Evolutionary conservation across 2,888 invertebrate species (phyloP).

Genomic region (Halictus ligatus): DNA sequence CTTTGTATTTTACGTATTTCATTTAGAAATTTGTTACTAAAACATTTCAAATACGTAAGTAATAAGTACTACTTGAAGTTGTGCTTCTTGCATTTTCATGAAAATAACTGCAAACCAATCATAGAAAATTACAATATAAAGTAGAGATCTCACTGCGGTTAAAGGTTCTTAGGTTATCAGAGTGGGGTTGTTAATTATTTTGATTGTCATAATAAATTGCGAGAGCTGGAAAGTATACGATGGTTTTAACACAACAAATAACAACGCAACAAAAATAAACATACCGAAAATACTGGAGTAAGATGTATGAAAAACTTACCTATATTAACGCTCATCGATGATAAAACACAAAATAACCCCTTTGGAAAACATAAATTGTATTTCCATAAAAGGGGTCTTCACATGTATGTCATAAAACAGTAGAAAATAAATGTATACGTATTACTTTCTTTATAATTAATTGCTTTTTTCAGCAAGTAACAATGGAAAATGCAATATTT

Average conservation of each 20-base stretch:
- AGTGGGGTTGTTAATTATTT: neutral
- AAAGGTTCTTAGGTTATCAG: neutral
- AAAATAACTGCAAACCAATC: neutral
- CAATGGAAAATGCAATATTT: constrained; percentile 19
- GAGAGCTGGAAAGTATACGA: neutral
- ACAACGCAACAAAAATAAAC: neutral
- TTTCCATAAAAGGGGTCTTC: constrained; percentile 26
- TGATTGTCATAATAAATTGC: neutral
- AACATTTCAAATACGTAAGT: neutral
- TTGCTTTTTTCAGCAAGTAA: neutral
- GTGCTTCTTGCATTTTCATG: neutral
- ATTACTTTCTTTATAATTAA: constrained; percentile 3
- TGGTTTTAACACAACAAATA: constrained; percentile 9
- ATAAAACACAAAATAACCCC: constrained; percentile 19
- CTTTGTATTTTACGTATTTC: neutral
- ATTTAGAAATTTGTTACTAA: neutral
- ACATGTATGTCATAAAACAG: constrained; percentile 25
- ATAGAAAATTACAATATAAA: constrained; percentile 1
- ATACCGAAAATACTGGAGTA: neutral
- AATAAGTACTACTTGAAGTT: neutral
- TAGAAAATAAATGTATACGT: neutral
- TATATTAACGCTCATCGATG: constrained; percentile 31
- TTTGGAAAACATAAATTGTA: constrained; percentile 16
- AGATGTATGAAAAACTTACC: constrained; percentile 30
- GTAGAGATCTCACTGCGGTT: neutral